A percentile compares a stretch with the other conserved stretches of the same genome.
Evolutionary conservation across 2,888 invertebrate genomes (phyloP).

Genomic region (Clistopyga incitator): DNA sequence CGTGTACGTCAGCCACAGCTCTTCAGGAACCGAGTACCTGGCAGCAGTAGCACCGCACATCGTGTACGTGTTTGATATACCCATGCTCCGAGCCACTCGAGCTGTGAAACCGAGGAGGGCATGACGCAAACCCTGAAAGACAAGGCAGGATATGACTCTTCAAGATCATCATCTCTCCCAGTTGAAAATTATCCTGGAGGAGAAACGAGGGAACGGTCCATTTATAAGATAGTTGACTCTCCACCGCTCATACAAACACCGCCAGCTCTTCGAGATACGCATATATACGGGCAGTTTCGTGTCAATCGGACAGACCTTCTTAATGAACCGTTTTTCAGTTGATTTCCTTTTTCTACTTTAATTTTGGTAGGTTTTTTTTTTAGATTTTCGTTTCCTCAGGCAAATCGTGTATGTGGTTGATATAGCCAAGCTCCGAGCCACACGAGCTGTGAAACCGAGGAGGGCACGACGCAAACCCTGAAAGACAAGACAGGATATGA

Average conservation of each 20-base stretch:
- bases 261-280: background rate
- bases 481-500: constrained; percentile 60
- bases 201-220: constrained; percentile 12
- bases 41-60: constrained; percentile 9
- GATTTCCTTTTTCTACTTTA: background rate
- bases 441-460: constrained; percentile 22
- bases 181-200: constrained; percentile 51
- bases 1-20: constrained; percentile 2
- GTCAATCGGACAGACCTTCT: background rate
- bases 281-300: background rate
- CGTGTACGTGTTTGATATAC: constrained; percentile 9
- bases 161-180: constrained; percentile 51
- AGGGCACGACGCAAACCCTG: constrained; percentile 24
- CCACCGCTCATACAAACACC: background rate
- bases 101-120: constrained; percentile 23
- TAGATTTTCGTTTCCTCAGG: too few species aligned
- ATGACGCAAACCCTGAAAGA: constrained; percentile 32
- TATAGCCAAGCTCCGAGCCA: background rate
- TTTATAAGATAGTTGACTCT: constrained; percentile 1
- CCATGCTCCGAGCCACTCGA: background rate
- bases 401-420: constrained; percentile 17
- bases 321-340: background rate
- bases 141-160: constrained; percentile 62
- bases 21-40: constrained; percentile 12
- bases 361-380: too few species aligned